Evolutionary conservation across 2,113 vertebrate species (phyloP), one percentile per base, ranked within the genome.

Genomic region (Anarhynchus alexandrinus): DNA sequence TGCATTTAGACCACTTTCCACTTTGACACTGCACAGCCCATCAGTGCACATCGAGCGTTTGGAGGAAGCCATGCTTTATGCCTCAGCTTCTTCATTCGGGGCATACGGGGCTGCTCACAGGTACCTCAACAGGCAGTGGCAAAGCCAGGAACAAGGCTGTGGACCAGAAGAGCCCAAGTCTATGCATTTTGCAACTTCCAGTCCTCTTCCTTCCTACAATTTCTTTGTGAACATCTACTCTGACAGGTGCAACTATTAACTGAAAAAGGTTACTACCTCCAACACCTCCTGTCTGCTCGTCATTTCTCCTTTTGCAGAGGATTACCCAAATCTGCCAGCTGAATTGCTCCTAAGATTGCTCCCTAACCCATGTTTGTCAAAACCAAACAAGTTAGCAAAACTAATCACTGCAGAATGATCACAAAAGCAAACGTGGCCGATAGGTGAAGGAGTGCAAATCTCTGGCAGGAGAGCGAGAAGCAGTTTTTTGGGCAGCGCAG

Each of bases 1-100:
- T 55, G 38, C 29, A 17, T n/a, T 71, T 26, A 36, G 20, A 47
- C 15, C 30, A 2, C 66, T 55, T 30, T n/a, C 58, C 45, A 32
- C 83, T 72, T 32, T 0, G 2, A 8, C 9, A 30, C 23, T 6
- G 7, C 86, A 47, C 16, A 86, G 51, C 30, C 21, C 5, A 9
- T 22, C 30, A 25, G 43, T 2, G 1, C 52, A 58, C 49, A 8
- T 0, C 0, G 7, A 47, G 70, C 49, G 11, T 4, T 34, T 2
- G 0, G 6, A 59, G 25, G 15, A 66, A 58, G 58, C 15, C 0
- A 0, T 6, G 49, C 71, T 30, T 42, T 0, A 1, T 12, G 32
- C 54, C 84, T 59, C 80, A 32, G 47, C 55, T 36, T 22, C 79
- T 43, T 84, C 64, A 5, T 30, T 13, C 15, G 18, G 2, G 20